Percentiles rank a stretch among this genome's conserved stretches.
These are phyloP conservation scores for Unio delphinus DNA, from an alignment of 2,888 invertebrate species.

Conservation along the genomic window DNA sequence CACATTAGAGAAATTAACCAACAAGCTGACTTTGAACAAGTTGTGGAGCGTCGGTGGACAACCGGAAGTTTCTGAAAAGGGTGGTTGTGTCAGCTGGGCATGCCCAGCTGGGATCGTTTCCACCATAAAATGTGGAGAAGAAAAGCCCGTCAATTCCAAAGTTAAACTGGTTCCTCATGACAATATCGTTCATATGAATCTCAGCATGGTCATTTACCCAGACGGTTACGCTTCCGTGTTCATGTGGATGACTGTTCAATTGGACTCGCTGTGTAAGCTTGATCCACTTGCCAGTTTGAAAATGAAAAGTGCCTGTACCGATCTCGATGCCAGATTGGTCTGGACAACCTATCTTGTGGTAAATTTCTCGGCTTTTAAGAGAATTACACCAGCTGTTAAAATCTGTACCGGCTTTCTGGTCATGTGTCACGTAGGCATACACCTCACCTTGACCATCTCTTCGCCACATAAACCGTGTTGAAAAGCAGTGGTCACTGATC, in stretches of 20 bases:
- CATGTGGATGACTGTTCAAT: conserved; percentile 39
- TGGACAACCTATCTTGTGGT: conserved; percentile 11
- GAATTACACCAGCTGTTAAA: conserved; percentile 16
- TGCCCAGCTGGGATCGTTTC: conserved; percentile 37
- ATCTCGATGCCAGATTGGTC: conserved; percentile 18
- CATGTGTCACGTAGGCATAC: conserved; percentile 52
- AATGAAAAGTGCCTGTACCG: conserved; percentile 26
- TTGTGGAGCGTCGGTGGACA: conserved; percentile 14
- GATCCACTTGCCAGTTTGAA: conserved; percentile 35
- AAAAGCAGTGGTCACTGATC: conserved; percentile 45
- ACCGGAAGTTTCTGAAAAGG: conserved; percentile 47
- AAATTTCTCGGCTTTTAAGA: background rate
- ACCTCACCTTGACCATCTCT: conserved; percentile 50
- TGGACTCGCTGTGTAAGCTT: conserved; percentile 47
- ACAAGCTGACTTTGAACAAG: conserved; percentile 10
- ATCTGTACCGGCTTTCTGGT: conserved; percentile 10
- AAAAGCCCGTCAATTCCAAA: conserved; percentile 45
- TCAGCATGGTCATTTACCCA: conserved; percentile 36
- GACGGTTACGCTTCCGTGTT: conserved; percentile 40
- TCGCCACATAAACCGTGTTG: conserved; percentile 58
- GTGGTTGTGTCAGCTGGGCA: conserved; percentile 46
- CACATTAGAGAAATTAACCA: conserved; percentile 3
- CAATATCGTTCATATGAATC: conserved; percentile 29
- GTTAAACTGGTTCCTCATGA: conserved; percentile 27
- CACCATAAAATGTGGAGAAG: conserved; percentile 59